Base-by-base conservation (phyloP, 2,113 vertebrate genomes). In the Corythoichthys haematopterus region DNA sequence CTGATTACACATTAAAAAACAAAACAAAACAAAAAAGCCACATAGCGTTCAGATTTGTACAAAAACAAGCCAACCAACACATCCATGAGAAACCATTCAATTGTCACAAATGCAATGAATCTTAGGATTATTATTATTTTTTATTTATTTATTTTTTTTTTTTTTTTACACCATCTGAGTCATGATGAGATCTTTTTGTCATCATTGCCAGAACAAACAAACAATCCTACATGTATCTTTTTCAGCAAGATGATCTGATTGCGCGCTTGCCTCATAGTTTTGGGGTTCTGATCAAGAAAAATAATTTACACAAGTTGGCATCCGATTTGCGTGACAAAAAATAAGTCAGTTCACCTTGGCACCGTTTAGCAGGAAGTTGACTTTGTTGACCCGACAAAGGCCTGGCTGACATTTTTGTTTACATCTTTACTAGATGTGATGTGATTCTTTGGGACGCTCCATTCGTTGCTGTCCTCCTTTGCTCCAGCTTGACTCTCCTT, bases 401-500 rank as follows among this genome's bases (percentile, higher is more conserved):
- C 37, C 58, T n/a, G 58, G 3, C 37, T 40, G 58, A 9, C 58
- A 40, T 40, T n/a, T 7, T 6, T n/a, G 58, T 40, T 40, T n/a
- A 1, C 15, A 10, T 60, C 36, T 14, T 45, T 1, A 33, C 35
- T 4, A 28, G 51, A 66, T 65, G 55, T 60, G 14, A 45, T 55
- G 40, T n/a, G 16, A 74, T 71, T 38, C 2, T 4, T 68, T 20
- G 64, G 37, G 47, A 56, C 74, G 66, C 45, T 51, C 16, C 35
- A 15, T 36, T 64, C 59, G 47, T 70, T 76, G 67, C 62, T 37
- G 37, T 12, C 20, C 35, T 51, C 38, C 12, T n/a, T 69, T 33
- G 38, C 1, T 37, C 43, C 0, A 2, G 20, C 43, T 75, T 50
- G 15, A 46, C 50, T 79, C 56, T 63, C 58, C 12, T 65, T 73